Evolutionary conservation across 2,797 vertebrate genomes (phyloP).

Genomic region (Sternarchorhynchus goeldii): DNA sequence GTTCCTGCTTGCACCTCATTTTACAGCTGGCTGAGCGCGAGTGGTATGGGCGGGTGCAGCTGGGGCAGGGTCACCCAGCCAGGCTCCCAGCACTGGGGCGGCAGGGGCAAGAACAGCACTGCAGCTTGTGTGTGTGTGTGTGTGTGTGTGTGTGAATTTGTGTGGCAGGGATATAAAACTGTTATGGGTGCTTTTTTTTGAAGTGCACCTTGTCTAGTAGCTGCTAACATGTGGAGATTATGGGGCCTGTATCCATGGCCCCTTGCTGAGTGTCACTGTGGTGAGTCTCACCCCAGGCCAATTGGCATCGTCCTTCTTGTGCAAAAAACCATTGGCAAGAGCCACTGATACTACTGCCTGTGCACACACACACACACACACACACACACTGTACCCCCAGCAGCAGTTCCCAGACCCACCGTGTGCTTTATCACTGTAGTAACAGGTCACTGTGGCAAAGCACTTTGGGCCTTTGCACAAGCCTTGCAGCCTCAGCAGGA

Average conservation of each 20-base stretch:
- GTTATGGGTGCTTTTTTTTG: constrained; percentile 36
- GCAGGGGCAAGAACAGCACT: constrained; percentile 54
- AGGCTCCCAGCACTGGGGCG: constrained; percentile 71
- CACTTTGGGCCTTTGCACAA: constrained; percentile 65
- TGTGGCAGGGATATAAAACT: constrained; percentile 51
- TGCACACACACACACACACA: constrained; percentile 23
- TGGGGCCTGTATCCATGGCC: neutral
- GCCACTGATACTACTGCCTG: constrained; percentile 43
- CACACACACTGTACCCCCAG: constrained; percentile 19
- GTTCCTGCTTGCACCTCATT: constrained; percentile 78
- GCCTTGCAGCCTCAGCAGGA: constrained; percentile 68
- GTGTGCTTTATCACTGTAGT: constrained; percentile 59
- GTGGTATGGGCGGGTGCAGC: constrained; percentile 70
- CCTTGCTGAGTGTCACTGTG: constrained; percentile 33
- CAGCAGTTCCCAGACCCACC: constrained; percentile 37
- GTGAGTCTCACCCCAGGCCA: constrained; percentile 34
- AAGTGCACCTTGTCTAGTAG: constrained; percentile 29
- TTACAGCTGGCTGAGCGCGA: constrained; percentile 78
- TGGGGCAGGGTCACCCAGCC: constrained; percentile 79
- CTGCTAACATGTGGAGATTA: constrained; percentile 32
- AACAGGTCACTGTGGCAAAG: constrained; percentile 71
- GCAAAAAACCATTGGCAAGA: constrained; percentile 29
- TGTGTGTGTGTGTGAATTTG: constrained; percentile 22
- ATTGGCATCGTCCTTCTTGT: constrained; percentile 45
- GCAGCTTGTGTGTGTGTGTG: constrained; percentile 46